Percentiles rank a stretch among this genome's conserved stretches.
phyloP scores from a whole-genome alignment of 2,888 invertebrate genomes.

The Stenotaenia linearis region DNA sequence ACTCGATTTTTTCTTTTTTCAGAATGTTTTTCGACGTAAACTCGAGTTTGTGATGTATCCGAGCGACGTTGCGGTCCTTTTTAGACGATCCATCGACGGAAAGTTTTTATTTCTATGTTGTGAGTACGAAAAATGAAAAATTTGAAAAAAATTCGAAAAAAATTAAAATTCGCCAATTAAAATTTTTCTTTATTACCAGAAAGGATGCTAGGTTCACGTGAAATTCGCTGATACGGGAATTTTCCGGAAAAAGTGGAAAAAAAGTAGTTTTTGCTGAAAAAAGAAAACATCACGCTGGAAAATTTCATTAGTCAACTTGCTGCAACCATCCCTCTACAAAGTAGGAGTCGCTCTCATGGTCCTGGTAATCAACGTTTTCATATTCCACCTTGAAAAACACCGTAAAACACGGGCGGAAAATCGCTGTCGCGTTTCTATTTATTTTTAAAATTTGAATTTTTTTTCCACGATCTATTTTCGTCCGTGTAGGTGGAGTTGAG shows the following conservation, averaged over 20 bases:
- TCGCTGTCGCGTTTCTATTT: background rate
- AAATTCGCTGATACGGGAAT: background rate
- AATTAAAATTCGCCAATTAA: background rate
- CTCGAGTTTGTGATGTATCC: background rate
- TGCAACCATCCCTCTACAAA: background rate
- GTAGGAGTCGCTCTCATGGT: conserved; percentile 5
- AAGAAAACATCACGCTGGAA: background rate
- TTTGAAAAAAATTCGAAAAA: background rate
- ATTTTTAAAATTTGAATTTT: too few species aligned
- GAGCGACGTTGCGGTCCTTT: background rate
- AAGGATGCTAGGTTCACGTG: background rate
- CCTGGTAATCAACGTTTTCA: background rate
- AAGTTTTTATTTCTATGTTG: background rate
- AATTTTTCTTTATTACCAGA: background rate
- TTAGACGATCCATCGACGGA: background rate
- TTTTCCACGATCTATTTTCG: background rate
- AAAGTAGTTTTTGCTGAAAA: background rate
- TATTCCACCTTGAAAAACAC: background rate
- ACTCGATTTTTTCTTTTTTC: background rate
- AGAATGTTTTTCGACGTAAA: background rate
- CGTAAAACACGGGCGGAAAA: background rate
- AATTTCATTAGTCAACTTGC: conserved; percentile 4
- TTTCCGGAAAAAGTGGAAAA: background rate
- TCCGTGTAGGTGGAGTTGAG: background rate
- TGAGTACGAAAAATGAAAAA: background rate